phyloP scores from a whole-genome alignment of 1,140 invertebrate genomes.

The Lasioglossum baleicum region DNA sequence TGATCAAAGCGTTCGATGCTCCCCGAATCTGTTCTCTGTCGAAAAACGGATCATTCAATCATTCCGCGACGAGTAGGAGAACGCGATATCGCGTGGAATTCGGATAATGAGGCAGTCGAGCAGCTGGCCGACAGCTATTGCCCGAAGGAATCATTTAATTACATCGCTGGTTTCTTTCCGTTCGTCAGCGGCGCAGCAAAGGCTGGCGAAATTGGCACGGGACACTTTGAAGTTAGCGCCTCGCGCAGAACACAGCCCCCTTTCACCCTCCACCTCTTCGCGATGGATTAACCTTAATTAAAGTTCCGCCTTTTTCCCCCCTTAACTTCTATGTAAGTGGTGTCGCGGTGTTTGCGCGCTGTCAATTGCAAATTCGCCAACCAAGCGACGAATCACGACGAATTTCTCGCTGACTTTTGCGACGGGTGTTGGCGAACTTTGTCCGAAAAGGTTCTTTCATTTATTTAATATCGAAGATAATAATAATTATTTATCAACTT shows the following conservation, averaged over 20 bases:
- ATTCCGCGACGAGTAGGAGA: too few relatives aligned
- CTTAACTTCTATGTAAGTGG: not conserved
- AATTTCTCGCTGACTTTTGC: too few relatives aligned
- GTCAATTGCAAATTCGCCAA: not conserved
- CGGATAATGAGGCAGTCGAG: too few relatives aligned
- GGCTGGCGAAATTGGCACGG: slow-evolving; percentile 13
- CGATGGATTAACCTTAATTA: slow-evolving; percentile 42
- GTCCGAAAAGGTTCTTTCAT: too few relatives aligned
- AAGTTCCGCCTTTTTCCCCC: slow-evolving; percentile 11
- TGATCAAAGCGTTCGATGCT: slow-evolving; percentile 9
- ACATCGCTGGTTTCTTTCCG: slow-evolving; percentile 31
- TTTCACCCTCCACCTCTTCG: not conserved
- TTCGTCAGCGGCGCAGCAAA: slow-evolving; percentile 23
- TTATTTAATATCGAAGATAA: too few relatives aligned
- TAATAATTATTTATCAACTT: too few relatives aligned
- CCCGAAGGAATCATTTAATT: slow-evolving; percentile 47
- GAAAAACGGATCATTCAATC: not conserved
- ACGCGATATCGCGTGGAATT: not conserved
- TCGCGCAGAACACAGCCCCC: not conserved
- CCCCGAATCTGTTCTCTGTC: not conserved
- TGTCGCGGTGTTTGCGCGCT: not conserved
- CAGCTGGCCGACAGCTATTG: slow-evolving; percentile 28
- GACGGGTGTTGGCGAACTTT: too few relatives aligned
- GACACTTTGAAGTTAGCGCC: slow-evolving; percentile 30
- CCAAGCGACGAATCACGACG: too few relatives aligned